phyloP scores from a whole-genome alignment of 2,113 vertebrate species.

The Microcebus tavaratra region DNA sequence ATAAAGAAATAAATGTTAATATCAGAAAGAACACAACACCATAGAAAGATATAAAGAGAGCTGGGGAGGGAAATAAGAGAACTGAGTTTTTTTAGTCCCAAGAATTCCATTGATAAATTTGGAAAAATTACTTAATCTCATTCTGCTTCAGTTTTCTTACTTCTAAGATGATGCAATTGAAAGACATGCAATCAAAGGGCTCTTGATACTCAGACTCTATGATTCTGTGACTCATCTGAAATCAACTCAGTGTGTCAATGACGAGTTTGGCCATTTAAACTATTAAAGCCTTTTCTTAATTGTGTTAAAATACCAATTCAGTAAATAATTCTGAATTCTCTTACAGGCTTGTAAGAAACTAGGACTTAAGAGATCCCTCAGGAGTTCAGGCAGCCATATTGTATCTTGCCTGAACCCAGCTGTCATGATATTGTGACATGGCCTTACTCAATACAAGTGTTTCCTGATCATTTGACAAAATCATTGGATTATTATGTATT shows the following conservation, averaged over 20 bases:
- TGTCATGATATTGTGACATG: neutral
- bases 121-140: neutral
- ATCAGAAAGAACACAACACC: neutral
- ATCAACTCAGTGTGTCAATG: neutral
- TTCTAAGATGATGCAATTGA: neutral
- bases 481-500: neutral
- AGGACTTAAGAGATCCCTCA: neutral
- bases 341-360: neutral
- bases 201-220: neutral
- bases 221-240: neutral
- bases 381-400: neutral
- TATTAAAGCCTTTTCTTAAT: neutral
- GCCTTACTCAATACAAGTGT: neutral
- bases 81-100: neutral
- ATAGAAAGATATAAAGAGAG: neutral
- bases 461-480: neutral
- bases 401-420: neutral
- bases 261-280: neutral
- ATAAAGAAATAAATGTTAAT: neutral
- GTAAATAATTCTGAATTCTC: slow-evolving; percentile 10
- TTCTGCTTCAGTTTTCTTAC: neutral
- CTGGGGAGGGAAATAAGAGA: neutral
- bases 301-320: slow-evolving; percentile 14
- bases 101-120: neutral
- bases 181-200: neutral